Percentiles rank a stretch among this genome's conserved stretches.
phyloP scores from a whole-genome alignment of 2,888 invertebrate genomes.

The Hypomecis punctinalis region DNA sequence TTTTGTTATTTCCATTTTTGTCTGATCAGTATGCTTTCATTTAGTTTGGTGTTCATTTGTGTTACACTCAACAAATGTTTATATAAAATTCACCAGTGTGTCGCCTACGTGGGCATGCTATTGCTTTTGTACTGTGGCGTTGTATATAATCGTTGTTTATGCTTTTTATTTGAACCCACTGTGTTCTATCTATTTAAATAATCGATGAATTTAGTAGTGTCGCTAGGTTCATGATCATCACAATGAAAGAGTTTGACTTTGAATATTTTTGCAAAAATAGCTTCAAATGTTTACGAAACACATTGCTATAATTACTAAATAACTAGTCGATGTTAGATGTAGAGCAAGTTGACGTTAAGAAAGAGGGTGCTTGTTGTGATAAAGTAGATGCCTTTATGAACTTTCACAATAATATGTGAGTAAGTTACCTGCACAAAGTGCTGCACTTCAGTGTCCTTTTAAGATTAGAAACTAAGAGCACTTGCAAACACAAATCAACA shows the following conservation, averaged over 20 bases:
- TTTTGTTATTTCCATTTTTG: conserved; percentile 45
- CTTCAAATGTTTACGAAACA: conserved; percentile 58
- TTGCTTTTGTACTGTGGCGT: conserved; percentile 81
- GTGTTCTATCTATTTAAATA: conserved; percentile 64
- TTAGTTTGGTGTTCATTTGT: conserved; percentile 60
- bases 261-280: conserved; percentile 73
- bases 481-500: conserved; percentile 19
- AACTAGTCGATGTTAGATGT: conserved; percentile 63
- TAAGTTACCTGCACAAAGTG: conserved; percentile 32
- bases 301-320: conserved; percentile 58
- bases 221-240: conserved; percentile 77
- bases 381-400: conserved; percentile 29
- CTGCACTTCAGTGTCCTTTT: conserved; percentile 17
- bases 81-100: conserved; percentile 63
- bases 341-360: conserved; percentile 51
- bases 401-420: conserved; percentile 25
- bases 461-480: conserved; percentile 29
- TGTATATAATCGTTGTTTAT: conserved; percentile 67
- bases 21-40: conserved; percentile 66
- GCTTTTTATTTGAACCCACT: conserved; percentile 70
- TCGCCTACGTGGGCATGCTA: conserved; percentile 78
- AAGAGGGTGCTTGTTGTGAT: conserved; percentile 60
- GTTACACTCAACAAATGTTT: conserved; percentile 57
- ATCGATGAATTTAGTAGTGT: conserved; percentile 66
- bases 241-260: conserved; percentile 83